Percentiles rank a stretch among this genome's conserved stretches.
Conservation (phyloP, 2,888 invertebrate species). For the Nebria brevicollis region DNA sequence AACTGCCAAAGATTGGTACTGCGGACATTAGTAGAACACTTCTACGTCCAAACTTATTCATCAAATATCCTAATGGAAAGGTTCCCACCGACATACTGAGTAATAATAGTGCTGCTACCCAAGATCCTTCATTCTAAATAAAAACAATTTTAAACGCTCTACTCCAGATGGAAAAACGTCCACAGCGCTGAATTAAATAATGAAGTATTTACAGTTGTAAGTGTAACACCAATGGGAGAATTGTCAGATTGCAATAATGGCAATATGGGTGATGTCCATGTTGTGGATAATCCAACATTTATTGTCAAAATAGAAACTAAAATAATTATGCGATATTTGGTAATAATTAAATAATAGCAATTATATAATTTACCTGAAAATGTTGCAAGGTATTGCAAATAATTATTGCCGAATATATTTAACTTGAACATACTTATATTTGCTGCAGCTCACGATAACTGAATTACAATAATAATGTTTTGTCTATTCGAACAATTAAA, state of each 20-base stretch:
- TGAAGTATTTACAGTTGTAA: conserved; percentile 33
- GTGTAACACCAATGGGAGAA: conserved; percentile 47
- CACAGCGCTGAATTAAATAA: too few relatives aligned
- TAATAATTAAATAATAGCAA: not conserved
- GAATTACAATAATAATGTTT: not conserved
- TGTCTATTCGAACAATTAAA: too few relatives aligned
- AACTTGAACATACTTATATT: not conserved
- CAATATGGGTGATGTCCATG: conserved; percentile 68
- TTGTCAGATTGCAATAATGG: conserved; percentile 61
- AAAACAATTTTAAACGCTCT: not conserved
- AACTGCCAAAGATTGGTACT: conserved; percentile 67
- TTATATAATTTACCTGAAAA: conserved; percentile 27
- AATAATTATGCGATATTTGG: not conserved
- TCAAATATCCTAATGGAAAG: too few relatives aligned
- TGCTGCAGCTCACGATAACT: not conserved
- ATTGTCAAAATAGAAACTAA: conserved; percentile 44
- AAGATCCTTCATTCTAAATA: conserved; percentile 65
- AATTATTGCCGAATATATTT: conserved; percentile 18
- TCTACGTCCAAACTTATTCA: conserved; percentile 68
- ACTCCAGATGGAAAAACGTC: too few relatives aligned
- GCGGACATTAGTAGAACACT: conserved; percentile 66
- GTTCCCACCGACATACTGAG: too few relatives aligned
- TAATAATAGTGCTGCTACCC: conserved; percentile 60
- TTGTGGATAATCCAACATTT: conserved; percentile 62
- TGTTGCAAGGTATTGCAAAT: conserved; percentile 43